Percentiles rank a stretch among this genome's conserved stretches.
phyloP scores from a whole-genome alignment of 2,113 vertebrate species.

The Bungarus multicinctus region DNA sequence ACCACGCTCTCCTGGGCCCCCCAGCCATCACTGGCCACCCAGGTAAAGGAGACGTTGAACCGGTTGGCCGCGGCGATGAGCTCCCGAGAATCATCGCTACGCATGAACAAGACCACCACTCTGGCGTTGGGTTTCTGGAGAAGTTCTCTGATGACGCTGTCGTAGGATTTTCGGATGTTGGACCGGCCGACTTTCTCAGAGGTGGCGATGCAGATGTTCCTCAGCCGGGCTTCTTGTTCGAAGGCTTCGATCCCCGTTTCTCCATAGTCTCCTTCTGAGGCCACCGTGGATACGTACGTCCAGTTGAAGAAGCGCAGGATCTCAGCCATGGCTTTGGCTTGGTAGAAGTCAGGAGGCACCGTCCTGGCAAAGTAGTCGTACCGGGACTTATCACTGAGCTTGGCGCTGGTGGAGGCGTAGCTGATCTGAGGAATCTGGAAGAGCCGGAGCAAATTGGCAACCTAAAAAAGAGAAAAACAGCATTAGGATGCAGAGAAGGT shows the following conservation, averaged over 20 bases:
- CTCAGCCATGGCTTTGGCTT: constrained; percentile 98
- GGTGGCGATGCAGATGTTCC: constrained; percentile 97
- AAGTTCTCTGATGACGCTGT: constrained; percentile 90
- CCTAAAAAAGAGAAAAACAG: constrained; percentile 67
- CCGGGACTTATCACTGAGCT: constrained; percentile 95
- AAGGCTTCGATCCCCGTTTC: constrained; percentile 98
- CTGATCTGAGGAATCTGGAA: constrained; percentile 99
- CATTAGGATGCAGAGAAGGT: background rate
- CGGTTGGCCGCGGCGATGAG: constrained; percentile 89
- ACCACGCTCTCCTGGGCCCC: constrained; percentile 95
- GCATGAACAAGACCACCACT: constrained; percentile 93
- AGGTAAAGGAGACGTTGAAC: constrained; percentile 92
- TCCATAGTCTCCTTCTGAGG: constrained; percentile 94
- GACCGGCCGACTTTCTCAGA: constrained; percentile 95
- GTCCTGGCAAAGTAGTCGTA: constrained; percentile 97
- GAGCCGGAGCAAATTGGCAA: constrained; percentile 94
- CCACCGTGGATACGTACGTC: constrained; percentile 97
- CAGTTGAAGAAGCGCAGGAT: constrained; percentile 95
- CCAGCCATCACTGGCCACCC: constrained; percentile 98
- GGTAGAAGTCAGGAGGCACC: constrained; percentile 96
- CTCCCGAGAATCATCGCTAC: constrained; percentile 91
- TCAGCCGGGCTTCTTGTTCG: constrained; percentile 91
- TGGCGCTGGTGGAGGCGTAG: constrained; percentile 97
- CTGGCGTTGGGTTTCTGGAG: constrained; percentile 92
- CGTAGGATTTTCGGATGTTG: constrained; percentile 93